These are phyloP conservation scores for Metridium senile DNA, from an alignment of 92 coral and sea anemone genomes.

Conservation along the genomic window DNA sequence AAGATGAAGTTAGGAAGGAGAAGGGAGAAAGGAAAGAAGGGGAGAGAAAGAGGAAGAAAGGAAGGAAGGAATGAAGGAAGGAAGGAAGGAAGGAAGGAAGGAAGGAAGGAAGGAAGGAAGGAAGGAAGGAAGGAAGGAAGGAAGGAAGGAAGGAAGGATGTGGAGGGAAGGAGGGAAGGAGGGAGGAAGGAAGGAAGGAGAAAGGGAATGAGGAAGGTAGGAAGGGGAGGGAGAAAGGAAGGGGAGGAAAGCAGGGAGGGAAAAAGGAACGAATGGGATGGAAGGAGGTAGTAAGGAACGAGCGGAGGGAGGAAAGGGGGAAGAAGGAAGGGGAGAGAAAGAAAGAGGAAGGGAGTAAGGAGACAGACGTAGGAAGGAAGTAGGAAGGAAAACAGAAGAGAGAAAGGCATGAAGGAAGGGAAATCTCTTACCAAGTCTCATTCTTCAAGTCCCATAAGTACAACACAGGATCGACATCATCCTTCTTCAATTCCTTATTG, in stretches of 20 bases:
- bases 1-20: not conserved
- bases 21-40: not conserved
- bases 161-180: too few species aligned
- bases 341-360: too few species aligned
- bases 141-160: not conserved
- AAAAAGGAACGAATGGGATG: too few species aligned
- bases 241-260: too few species aligned
- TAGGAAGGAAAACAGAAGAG: too few species aligned
- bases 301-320: too few species aligned
- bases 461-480: constrained; percentile 83
- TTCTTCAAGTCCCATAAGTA: constrained; percentile 76
- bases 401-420: too few species aligned
- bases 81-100: not conserved
- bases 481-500: constrained; percentile 54
- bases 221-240: not conserved
- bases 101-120: not conserved
- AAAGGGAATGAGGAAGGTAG: not conserved
- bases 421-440: constrained; percentile 65
- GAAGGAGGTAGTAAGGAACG: too few species aligned
- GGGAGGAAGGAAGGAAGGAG: not conserved
- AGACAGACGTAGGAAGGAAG: too few species aligned
- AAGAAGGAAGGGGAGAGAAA: too few species aligned
- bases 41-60: not conserved
- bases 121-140: not conserved
- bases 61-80: not conserved